These are phyloP conservation scores for Falco cherrug DNA, from an alignment of 2,797 vertebrate genomes.

Conservation along the genomic window DNA sequence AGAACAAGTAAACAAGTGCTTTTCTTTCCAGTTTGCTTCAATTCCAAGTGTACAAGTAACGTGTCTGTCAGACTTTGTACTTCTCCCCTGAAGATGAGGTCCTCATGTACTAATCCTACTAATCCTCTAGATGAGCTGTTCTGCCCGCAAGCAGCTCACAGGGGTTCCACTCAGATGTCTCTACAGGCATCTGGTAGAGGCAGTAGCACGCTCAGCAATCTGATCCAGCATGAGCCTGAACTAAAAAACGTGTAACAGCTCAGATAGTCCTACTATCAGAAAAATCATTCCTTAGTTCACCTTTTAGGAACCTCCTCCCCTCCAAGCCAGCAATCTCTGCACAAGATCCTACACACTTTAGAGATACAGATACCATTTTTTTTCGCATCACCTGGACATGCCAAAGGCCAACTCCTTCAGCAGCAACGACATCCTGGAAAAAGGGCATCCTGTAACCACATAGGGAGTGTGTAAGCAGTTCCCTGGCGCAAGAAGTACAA, in stretches of 20 bases:
- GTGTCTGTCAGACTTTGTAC: background rate
- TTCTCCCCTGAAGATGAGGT: background rate
- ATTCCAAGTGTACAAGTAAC: background rate
- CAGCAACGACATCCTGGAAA: background rate
- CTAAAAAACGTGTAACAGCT: background rate
- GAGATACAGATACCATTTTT: background rate
- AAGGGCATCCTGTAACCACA: background rate
- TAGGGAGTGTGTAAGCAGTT: background rate
- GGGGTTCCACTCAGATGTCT: background rate
- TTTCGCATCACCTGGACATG: background rate
- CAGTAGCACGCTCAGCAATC: background rate
- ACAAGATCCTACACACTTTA: background rate
- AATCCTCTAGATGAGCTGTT: background rate
- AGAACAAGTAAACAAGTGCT: background rate
- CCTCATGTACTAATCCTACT: background rate
- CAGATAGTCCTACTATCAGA: background rate
- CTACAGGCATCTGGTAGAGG: background rate
- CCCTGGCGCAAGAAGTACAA: background rate
- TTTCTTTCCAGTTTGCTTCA: background rate
- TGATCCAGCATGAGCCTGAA: background rate
- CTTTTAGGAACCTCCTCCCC: background rate
- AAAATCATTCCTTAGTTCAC: background rate
- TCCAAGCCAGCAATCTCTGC: background rate
- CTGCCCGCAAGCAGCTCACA: background rate
- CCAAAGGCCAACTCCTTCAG: background rate